phyloP scores from a whole-genome alignment of 2,797 vertebrate genomes.

The Phoeniculus purpureus region DNA sequence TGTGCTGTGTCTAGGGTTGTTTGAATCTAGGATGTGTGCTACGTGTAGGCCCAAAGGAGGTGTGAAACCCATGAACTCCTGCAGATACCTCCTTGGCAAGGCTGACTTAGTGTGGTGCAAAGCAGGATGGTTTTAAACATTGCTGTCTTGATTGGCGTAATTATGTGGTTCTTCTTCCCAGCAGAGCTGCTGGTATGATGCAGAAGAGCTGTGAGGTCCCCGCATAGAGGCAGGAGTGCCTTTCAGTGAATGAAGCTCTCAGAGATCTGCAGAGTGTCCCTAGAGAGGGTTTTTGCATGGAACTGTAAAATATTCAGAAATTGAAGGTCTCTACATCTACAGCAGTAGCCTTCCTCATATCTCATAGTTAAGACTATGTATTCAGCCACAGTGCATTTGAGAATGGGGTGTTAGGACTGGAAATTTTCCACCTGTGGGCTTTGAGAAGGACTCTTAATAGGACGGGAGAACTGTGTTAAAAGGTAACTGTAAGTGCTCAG shows the following conservation, averaged over 20 bases:
- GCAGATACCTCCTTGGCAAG: neutral
- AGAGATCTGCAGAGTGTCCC: neutral
- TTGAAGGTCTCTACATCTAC: neutral
- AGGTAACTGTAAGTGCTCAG: neutral
- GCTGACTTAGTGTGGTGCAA: neutral
- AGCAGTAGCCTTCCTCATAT: neutral
- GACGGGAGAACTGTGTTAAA: neutral
- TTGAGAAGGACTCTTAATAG: neutral
- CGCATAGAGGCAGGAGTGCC: rapidly evolving
- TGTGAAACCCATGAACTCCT: neutral
- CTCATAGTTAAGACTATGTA: neutral
- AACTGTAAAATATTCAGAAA: neutral
- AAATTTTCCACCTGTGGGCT: neutral
- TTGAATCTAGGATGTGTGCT: neutral
- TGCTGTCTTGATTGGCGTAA: neutral
- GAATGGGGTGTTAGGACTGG: neutral
- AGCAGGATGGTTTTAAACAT: neutral
- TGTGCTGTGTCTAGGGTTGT: neutral
- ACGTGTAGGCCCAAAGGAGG: neutral
- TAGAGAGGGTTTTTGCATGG: neutral
- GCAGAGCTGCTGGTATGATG: neutral
- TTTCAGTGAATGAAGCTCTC: neutral
- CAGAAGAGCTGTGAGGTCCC: neutral
- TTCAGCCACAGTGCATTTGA: rapidly evolving
- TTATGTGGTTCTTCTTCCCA: neutral